Evolutionary conservation across 2,888 invertebrate species (phyloP).

Genomic region (Drosophila paranaensis): DNA sequence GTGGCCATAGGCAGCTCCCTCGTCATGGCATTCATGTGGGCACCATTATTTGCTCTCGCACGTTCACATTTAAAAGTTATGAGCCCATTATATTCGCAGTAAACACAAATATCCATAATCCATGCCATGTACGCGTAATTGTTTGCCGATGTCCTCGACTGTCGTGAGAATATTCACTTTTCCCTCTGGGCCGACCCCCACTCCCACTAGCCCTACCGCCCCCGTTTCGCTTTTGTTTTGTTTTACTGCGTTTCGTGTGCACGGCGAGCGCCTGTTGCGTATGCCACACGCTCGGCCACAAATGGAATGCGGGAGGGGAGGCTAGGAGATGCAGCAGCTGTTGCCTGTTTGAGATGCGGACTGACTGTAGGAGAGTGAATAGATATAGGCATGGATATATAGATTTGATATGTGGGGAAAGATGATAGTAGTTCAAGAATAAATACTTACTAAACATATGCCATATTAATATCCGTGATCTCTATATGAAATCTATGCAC

Average conservation of each 20-base stretch:
- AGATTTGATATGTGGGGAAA: not conserved
- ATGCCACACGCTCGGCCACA: not conserved
- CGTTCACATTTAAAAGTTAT: conserved; percentile 71
- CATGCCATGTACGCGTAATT: conserved; percentile 73
- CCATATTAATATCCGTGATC: no score
- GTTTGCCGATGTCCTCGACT: conserved; percentile 74
- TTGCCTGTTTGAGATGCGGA: not conserved
- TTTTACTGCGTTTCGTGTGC: conserved; percentile 20
- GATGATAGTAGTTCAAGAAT: no score
- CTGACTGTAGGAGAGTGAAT: not conserved
- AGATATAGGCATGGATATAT: not conserved
- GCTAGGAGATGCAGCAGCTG: not conserved
- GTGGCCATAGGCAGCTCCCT: conserved; percentile 11
- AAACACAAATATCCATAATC: conserved; percentile 79
- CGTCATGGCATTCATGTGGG: conserved; percentile 66
- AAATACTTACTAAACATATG: no score
- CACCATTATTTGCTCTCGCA: conserved; percentile 79
- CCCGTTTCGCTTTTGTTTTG: conserved; percentile 17
- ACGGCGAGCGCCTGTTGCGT: conserved; percentile 46
- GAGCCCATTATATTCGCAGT: conserved; percentile 73
- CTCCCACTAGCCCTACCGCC: not conserved
- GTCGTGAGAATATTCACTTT: conserved; percentile 74
- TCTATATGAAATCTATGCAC: no score
- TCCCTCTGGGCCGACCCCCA: conserved; percentile 19
- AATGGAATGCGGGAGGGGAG: conserved; percentile 13